Base-by-base conservation (phyloP, 2,888 invertebrate genomes). In the Ommatoiulus sabulosus region DNA sequence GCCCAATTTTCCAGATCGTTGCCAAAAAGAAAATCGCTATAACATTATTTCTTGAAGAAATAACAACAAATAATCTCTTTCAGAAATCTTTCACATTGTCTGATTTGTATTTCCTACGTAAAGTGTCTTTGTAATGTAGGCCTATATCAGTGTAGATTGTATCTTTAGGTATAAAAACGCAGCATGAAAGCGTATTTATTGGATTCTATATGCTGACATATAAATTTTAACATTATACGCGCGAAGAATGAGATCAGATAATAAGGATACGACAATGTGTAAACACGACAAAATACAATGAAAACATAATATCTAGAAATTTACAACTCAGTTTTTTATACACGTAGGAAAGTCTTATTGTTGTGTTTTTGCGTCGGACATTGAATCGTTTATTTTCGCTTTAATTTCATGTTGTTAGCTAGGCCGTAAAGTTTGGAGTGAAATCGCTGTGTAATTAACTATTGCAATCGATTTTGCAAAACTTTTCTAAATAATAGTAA, bases 111-210 rank as follows among this genome's bases (percentile, higher is more conserved):
- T 72, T 72, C 72, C 24, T 72, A n/a, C 72, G 24, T 72, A 7
- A 72, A 72, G 72, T 72, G 10, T 24, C 72, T 72, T 72, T 72
- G 72, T 20, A 72, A 72, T 72, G 72, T 72, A n/a, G 72, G 72
- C 20, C 20, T 24, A 72, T 72, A 72, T 20, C 24, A 20, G 72
- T 72, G 72, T 72, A 72, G 72, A 72, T 72, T 72, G 24, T 72
- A 72, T 72, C 72, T 72, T 72, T 72, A 8, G 24, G 72, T 24
- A 72, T 72, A 72, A 72, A 72, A 72, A 72, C 72, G 20, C 24
- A 72, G 72, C 72, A 24, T 72, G 72, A 72, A 72, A 72, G 8
- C 6, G 72, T 72, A 72, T 72, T 72, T 72, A 72, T 72, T 72
- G 72, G 72, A 24, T 72, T 72, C 20, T 8, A 72, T 35, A 35